A percentile compares a stretch with the other conserved stretches of the same genome.
These are phyloP conservation scores for Pollenia amentaria DNA, from an alignment of 2,888 invertebrate species.

Conservation along the genomic window DNA sequence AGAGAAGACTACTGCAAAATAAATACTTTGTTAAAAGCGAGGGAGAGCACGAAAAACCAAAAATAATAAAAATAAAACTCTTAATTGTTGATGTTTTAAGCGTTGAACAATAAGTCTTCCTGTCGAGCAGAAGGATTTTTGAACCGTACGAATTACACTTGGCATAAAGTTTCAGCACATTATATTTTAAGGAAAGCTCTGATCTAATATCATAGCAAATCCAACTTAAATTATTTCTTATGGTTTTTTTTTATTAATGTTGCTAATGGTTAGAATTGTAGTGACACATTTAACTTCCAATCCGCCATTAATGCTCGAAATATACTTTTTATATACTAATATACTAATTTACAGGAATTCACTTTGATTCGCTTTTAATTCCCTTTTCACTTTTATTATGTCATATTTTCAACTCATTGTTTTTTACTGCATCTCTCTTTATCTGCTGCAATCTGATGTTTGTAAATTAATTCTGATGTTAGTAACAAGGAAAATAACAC, in stretches of 20 bases:
- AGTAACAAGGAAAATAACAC: background rate
- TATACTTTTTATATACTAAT: too few relatives aligned
- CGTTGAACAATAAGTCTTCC: conserved; percentile 80
- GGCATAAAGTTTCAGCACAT: background rate
- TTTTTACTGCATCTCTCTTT: conserved; percentile 5
- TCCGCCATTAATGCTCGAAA: too few relatives aligned
- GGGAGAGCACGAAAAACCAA: conserved; percentile 3
- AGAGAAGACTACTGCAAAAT: conserved; percentile 29
- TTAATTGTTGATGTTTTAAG: conserved; percentile 82
- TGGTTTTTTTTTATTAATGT: too few relatives aligned
- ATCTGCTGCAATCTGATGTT: conserved; percentile 8
- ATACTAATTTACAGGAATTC: too few relatives aligned
- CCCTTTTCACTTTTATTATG: background rate
- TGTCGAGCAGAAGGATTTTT: conserved; percentile 75
- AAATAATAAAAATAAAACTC: conserved; percentile 74
- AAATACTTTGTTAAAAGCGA: conserved; percentile 12
- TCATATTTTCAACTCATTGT: background rate
- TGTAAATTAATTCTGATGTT: conserved; percentile 1
- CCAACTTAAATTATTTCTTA: background rate
- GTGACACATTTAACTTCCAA: too few relatives aligned
- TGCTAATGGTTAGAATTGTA: too few relatives aligned
- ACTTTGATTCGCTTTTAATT: too few relatives aligned
- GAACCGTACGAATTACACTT: background rate
- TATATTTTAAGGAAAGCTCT: background rate
- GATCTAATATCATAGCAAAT: too few relatives aligned